Evolutionary conservation across 2,888 invertebrate species (phyloP).

Genomic region (Temnothorax ravouxi): DNA sequence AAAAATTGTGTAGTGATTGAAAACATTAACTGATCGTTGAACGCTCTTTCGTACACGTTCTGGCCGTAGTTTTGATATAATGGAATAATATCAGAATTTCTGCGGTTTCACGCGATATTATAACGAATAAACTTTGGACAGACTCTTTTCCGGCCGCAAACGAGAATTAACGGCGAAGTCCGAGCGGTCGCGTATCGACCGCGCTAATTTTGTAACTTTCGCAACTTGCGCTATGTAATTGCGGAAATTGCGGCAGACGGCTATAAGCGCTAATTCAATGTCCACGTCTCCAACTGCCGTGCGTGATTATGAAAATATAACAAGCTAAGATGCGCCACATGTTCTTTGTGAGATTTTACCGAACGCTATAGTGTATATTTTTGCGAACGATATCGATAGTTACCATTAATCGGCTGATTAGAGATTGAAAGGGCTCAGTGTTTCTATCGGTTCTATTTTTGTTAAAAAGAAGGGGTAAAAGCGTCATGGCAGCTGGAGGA

Average conservation of each 20-base stretch:
- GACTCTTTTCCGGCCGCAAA: conserved; percentile 47
- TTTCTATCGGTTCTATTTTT: conserved; percentile 46
- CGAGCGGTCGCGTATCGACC: conserved; percentile 42
- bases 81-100: conserved; percentile 21
- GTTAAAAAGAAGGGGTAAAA: conserved; percentile 18
- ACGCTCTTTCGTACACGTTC: background rate
- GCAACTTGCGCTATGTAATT: conserved; percentile 42
- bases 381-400: conserved; percentile 29
- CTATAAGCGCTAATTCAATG: conserved; percentile 40
- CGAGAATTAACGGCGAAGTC: conserved; percentile 39
- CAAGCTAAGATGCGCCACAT: background rate
- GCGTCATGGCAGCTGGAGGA: background rate
- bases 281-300: background rate
- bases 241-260: conserved; percentile 41
- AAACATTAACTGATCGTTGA: background rate
- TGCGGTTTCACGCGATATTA: conserved; percentile 37
- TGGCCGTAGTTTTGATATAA: conserved; percentile 1
- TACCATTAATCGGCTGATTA: conserved; percentile 40
- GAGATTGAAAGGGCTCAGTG: conserved; percentile 28
- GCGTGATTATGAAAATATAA: conserved; percentile 13
- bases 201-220: conserved; percentile 55
- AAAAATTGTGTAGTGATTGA: background rate
- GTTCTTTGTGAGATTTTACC: conserved; percentile 14
- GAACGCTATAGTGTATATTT: conserved; percentile 25
- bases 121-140: conserved; percentile 34